These are phyloP conservation scores for Poeciliopsis turneri DNA, from an alignment of 2,797 vertebrate species.

Conservation along the genomic window DNA sequence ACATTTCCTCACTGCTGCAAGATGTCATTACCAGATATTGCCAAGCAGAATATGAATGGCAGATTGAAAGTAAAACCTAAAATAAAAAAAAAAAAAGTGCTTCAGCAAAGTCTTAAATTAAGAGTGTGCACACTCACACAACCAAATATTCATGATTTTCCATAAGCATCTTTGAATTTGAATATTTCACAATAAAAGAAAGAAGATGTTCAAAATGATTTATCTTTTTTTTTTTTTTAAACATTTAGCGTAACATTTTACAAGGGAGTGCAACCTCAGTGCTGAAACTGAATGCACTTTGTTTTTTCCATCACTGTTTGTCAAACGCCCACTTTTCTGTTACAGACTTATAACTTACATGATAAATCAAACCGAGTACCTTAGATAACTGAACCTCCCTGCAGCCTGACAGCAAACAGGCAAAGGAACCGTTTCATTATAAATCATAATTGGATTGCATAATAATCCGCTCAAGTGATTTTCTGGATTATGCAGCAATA, in stretches of 20 bases:
- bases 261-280: not conserved
- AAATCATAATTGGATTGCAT: slow-evolving; percentile 74
- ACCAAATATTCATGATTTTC: not conserved
- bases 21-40: not conserved
- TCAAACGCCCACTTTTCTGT: slow-evolving; percentile 19
- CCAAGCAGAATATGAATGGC: not conserved
- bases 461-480: slow-evolving; percentile 76
- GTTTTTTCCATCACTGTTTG: not conserved
- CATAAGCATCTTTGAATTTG: not conserved
- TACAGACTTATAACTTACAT: slow-evolving; percentile 12
- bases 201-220: not conserved
- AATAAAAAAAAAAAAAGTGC: not conserved
- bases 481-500: slow-evolving; percentile 64
- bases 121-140: not conserved
- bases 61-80: not conserved
- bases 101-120: not conserved
- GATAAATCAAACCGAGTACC: slow-evolving; percentile 25
- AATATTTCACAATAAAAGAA: not conserved
- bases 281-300: not conserved
- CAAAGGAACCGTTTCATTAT: slow-evolving; percentile 67
- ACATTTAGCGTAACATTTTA: not conserved
- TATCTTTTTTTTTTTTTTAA: not conserved
- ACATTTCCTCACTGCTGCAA: not conserved
- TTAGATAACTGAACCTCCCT: slow-evolving; percentile 44
- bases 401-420: slow-evolving; percentile 42